Percentiles rank a stretch among this genome's conserved stretches.
Evolutionary conservation across 1,140 invertebrate genomes (phyloP).

Genomic region (Parapsyche elsis): DNA sequence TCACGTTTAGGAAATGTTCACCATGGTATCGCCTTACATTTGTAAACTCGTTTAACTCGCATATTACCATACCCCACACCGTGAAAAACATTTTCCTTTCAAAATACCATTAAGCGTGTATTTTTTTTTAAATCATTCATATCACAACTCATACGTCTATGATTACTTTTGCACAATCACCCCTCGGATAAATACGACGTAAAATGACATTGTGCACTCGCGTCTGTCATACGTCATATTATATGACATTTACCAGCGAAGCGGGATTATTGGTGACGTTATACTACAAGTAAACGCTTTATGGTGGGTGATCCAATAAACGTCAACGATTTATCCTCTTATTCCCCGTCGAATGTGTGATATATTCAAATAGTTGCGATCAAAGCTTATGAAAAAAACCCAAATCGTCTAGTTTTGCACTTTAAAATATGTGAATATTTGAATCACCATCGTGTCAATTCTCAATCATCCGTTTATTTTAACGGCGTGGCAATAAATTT

Average conservation of each 20-base stretch:
- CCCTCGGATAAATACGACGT: neutral
- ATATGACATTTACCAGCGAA: neutral
- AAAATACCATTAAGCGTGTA: too few species aligned
- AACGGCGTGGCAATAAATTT: too few species aligned
- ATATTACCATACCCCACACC: too few species aligned
- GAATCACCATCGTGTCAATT: too few species aligned
- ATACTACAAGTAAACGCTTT: slow-evolving; percentile 3
- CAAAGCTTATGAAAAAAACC: too few species aligned
- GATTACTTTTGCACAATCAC: neutral
- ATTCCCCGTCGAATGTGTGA: neutral
- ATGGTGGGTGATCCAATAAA: slow-evolving; percentile 1
- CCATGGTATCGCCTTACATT: neutral
- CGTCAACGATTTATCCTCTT: slow-evolving; percentile 7
- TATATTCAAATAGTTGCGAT: too few species aligned
- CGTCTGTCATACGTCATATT: slow-evolving; percentile 23
- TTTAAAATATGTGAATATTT: too few species aligned
- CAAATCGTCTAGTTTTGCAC: too few species aligned
- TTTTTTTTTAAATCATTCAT: too few species aligned
- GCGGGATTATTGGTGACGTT: neutral
- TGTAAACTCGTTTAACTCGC: neutral
- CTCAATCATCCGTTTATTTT: too few species aligned
- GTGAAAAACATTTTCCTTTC: neutral
- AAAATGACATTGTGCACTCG: slow-evolving; percentile 21
- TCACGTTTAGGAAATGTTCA: neutral
- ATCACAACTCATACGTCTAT: neutral